Evolutionary conservation across 1,140 invertebrate species (phyloP).

Genomic region (Sinella curviseta): DNA sequence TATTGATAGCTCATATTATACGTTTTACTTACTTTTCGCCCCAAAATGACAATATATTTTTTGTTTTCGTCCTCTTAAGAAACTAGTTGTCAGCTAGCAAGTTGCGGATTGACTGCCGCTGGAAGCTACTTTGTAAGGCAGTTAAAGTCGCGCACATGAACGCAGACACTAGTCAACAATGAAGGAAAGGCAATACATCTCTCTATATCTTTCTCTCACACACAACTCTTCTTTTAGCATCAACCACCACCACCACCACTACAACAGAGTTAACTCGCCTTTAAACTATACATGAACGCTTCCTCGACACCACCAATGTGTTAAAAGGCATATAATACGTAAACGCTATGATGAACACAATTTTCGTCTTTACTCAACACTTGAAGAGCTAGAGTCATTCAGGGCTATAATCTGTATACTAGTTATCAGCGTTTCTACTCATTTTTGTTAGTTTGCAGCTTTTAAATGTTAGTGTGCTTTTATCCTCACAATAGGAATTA

Average conservation of each 20-base stretch:
- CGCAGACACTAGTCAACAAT: neutral
- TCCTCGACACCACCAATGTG: too few species aligned
- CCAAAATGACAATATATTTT: neutral
- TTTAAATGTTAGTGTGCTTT: neutral
- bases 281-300: too few species aligned
- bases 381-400: too few species aligned
- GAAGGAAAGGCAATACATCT: neutral
- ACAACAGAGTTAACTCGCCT: neutral
- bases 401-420: too few species aligned
- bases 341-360: too few species aligned
- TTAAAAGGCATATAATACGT: too few species aligned
- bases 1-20: too few species aligned
- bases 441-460: neutral
- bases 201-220: neutral
- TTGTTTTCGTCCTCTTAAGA: neutral
- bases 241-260: neutral
- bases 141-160: neutral
- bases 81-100: neutral
- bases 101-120: slow-evolving; percentile 8
- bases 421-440: neutral
- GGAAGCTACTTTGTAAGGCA: neutral
- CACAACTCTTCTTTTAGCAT: neutral
- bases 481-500: neutral
- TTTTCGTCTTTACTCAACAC: too few species aligned
- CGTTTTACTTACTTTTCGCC: neutral